These are phyloP conservation scores for Sardina pilchardus DNA, from an alignment of 2,113 vertebrate species.

Conservation along the genomic window DNA sequence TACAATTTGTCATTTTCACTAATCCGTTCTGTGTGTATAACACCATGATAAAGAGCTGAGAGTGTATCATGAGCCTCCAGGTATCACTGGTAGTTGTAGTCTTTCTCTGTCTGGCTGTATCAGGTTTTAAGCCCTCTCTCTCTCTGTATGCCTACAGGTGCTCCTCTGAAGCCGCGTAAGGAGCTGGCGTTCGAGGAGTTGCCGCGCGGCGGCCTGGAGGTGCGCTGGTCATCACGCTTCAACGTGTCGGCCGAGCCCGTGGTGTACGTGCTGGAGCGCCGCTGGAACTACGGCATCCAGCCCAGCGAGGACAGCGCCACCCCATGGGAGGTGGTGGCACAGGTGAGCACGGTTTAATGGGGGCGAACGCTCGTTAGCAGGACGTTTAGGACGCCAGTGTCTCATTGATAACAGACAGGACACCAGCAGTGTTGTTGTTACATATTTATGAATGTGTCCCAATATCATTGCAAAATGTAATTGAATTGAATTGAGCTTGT, in stretches of 20 bases:
- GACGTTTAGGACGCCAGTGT: too few relatives aligned
- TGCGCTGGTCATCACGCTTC: conserved; percentile 89
- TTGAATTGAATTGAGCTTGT: background rate
- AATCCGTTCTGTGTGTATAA: background rate
- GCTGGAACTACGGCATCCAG: conserved; percentile 92
- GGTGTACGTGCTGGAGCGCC: conserved; percentile 82
- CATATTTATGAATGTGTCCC: background rate
- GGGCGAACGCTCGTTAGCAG: too few relatives aligned
- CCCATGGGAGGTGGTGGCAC: conserved; percentile 80
- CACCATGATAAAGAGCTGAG: background rate
- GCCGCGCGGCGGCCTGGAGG: conserved; percentile 75
- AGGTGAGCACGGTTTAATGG: conserved; percentile 66
- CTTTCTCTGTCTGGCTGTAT: background rate
- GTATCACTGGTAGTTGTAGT: background rate
- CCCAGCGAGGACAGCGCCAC: conserved; percentile 88
- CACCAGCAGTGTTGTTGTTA: background rate
- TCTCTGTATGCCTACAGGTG: conserved; percentile 67
- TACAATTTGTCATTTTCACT: background rate
- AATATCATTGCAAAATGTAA: background rate
- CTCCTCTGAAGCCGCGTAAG: conserved; percentile 87
- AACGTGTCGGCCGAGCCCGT: conserved; percentile 90
- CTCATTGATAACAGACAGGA: too few relatives aligned
- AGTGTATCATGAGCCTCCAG: background rate
- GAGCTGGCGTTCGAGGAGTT: conserved; percentile 82
- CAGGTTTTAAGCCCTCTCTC: background rate